These are phyloP conservation scores for Chalcosyrphus nemorum DNA, from an alignment of 2,888 invertebrate genomes.

Conservation along the genomic window DNA sequence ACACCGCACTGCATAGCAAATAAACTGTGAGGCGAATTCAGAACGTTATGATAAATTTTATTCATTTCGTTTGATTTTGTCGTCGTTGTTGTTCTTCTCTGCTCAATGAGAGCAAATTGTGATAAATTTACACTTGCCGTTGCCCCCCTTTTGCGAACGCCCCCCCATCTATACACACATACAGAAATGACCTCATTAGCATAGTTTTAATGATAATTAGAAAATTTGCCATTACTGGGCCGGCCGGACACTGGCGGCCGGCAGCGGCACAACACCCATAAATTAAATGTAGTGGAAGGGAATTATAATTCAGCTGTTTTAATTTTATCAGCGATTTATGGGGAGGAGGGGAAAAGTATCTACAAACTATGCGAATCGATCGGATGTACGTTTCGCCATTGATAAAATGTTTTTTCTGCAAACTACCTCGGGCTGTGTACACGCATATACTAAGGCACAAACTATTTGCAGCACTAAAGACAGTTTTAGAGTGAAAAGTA, in stretches of 20 bases:
- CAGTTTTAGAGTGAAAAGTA: not conserved
- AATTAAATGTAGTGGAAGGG: conserved; percentile 36
- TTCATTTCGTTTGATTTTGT: not conserved
- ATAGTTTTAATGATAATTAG: conserved; percentile 53
- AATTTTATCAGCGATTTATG: conserved; percentile 37
- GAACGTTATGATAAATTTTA: conserved; percentile 15
- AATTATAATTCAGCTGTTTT: conserved; percentile 43
- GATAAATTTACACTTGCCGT: conserved; percentile 12
- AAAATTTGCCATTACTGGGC: conserved; percentile 30
- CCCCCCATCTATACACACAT: not conserved
- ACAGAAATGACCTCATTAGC: conserved; percentile 46
- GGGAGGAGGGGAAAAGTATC: not conserved
- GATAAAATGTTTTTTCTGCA: conserved; percentile 4
- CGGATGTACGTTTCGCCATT: conserved; percentile 12
- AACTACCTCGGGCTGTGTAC: not conserved
- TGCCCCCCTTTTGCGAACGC: not conserved
- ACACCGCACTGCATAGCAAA: not conserved
- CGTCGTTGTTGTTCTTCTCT: not conserved
- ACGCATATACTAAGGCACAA: not conserved
- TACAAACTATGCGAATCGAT: not conserved
- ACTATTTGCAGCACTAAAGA: not conserved
- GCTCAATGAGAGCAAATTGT: conserved; percentile 30
- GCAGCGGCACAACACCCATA: conserved; percentile 13
- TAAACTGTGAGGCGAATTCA: not conserved
- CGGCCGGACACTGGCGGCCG: not conserved